These are phyloP conservation scores for Muscicapa adusta DNA, from an alignment of 2,113 vertebrate species.

Conservation along the genomic window DNA sequence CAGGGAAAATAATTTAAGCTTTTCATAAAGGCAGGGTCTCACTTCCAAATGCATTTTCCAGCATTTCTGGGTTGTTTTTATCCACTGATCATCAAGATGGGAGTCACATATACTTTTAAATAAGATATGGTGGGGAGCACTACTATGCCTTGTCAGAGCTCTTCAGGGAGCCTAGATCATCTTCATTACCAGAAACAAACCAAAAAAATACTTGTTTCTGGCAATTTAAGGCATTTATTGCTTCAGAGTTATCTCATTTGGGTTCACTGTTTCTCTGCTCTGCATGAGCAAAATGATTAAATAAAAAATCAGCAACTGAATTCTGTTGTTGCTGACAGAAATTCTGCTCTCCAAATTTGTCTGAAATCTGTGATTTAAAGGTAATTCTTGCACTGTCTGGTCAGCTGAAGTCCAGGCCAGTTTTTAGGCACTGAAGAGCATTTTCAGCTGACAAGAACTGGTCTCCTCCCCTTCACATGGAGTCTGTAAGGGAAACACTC, in stretches of 20 bases:
- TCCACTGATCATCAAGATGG: not conserved
- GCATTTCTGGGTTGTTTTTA: not conserved
- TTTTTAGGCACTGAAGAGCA: not conserved
- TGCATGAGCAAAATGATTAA: not conserved
- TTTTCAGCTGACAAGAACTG: not conserved
- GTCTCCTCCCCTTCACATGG: not conserved
- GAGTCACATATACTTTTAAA: not conserved
- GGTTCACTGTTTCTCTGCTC: not conserved
- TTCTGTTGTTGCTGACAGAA: not conserved
- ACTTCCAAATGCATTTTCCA: not conserved
- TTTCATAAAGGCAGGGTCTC: not conserved
- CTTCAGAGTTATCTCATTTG: not conserved
- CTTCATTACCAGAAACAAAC: not conserved
- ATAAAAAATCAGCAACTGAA: not conserved
- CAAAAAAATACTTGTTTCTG: not conserved
- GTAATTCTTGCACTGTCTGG: not conserved
- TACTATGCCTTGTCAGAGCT: not conserved
- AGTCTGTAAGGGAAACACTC: not conserved
- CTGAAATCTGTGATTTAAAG: not conserved
- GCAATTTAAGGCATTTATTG: not conserved
- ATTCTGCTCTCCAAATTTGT: fast-evolving
- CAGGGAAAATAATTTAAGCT: not conserved
- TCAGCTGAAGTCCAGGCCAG: not conserved
- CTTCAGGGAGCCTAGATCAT: not conserved
- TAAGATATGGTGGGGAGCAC: not conserved